Evolutionary conservation across 2,797 vertebrate genomes (phyloP), one percentile per base, ranked within the genome.

Genomic region (Enoplosus armatus): DNA sequence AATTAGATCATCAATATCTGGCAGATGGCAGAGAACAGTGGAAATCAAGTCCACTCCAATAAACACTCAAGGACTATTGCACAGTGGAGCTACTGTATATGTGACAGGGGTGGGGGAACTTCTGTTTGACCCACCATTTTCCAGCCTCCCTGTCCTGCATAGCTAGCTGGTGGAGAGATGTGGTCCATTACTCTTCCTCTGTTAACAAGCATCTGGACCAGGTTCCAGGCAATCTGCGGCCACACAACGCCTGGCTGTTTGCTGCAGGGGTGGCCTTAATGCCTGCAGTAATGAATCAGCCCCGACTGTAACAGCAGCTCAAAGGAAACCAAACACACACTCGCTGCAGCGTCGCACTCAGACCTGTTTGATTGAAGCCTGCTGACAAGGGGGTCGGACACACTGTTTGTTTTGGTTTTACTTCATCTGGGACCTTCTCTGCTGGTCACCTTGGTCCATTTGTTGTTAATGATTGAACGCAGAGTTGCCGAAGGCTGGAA

Each of bases 71-170:
- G 74, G 59, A 56, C 64, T 26, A 22, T 48, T 72, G 76, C 80
- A 92, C 88, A 90, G 87, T 81, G 14, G 89, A 85, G 87, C 87
- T 89, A 79, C 86, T 93, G 89, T 92, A 64, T 77, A 29, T 82
- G 76, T 64, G 81, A 63, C 66, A 35, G 45, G 58, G 47, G 66
- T 20, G 74, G 68, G 53, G 60, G 31, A 6, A n/a, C 75, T 54
- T 79, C 27, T 66, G 72, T 69, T 75, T 72, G 48, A 58, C 53
- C 80, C 74, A 22, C 67, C 33, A 37, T 81, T 90, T 90, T 83
- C 81, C 88, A 83, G 70, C 55, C 68, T 51, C 48, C 48, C 56
- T 72, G 14, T 64, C 35, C 79, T 87, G 89, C 79, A 80, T 82
- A 58, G 76, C 66, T 27, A 67, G 69, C 84, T 50, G 47, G 61